Base-by-base conservation (phyloP, 1,140 invertebrate genomes). In the Drosophila lacertosa region DNA sequence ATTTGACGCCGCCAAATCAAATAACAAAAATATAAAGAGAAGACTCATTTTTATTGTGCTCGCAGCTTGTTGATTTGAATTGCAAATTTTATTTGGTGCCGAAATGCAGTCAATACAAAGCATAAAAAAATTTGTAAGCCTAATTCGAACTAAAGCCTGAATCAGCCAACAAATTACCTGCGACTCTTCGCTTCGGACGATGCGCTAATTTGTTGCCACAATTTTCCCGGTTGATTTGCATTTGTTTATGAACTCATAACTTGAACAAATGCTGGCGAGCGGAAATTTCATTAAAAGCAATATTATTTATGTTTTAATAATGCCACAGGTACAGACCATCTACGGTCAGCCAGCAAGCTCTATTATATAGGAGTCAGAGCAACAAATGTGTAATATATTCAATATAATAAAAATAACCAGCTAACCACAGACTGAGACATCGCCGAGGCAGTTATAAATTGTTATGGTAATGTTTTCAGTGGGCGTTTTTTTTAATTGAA, bases 251-350 rank as follows among this genome's bases (percentile, higher is more conserved):
- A 86, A 84, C 81, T 67, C 73, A 84, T 86, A 86, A 84, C 73
- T 74, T 51, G 54, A 45, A 68, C 29, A 39, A 54, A 54, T 54
- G 60, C 50, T 64, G 72, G 65, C 71, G 13, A 66, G 54, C 81
- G 81, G 81, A 84, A 84, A 84, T 88, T 74, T 78, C 81, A 84
- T 64, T 67, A 77, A 62, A 73, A 54, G 54, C 42, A 77, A 84
- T 86, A 84, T 84, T 74, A 84, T 84, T 84, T 86, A 84, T 84
- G 81, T 84, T 86, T 84, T 81, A 81, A 81, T 84, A 84, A 84
- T 62, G 71, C 63, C 80, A 48, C 63, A 48, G 55, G 32, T 37
- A 65, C 63, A 9, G 32, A 35, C 81, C 42, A 62, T 62, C 86
- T 77, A 81, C 70, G 68, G 81, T 47, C 40, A 37, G 22, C 26